A percentile compares a stretch with the other conserved stretches of the same genome.
These are phyloP conservation scores for Daubentonia madagascariensis DNA, from an alignment of 2,113 vertebrate genomes.

Conservation along the genomic window DNA sequence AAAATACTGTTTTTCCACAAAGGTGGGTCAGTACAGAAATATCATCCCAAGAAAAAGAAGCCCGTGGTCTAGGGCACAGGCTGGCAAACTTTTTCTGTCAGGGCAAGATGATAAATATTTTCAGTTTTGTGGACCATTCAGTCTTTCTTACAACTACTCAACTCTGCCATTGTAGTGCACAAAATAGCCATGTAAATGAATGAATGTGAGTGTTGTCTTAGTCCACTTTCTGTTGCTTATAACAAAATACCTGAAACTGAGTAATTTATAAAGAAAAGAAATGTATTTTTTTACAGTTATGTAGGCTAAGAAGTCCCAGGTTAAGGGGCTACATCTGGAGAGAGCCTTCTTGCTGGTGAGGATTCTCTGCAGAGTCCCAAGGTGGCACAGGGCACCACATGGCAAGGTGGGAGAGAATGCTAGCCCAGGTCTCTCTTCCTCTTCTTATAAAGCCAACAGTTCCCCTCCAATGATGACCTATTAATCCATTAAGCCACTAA, in stretches of 20 bases:
- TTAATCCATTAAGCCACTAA: background rate
- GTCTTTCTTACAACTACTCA: background rate
- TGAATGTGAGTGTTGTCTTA: fast-evolving
- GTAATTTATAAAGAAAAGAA: background rate
- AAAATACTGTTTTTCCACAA: background rate
- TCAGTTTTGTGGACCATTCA: background rate
- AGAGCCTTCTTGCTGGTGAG: background rate
- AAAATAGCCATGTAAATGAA: fast-evolving
- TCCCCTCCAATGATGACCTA: background rate
- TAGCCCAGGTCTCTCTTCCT: background rate
- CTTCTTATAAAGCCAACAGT: background rate
- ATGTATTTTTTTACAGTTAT: background rate
- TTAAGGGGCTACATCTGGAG: background rate
- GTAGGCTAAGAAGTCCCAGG: background rate
- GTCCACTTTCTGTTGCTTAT: background rate
- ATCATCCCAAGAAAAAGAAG: too few relatives aligned
- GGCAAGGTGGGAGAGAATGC: background rate
- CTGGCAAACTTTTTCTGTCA: background rate
- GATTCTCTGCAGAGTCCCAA: background rate
- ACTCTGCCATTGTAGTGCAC: fast-evolving
- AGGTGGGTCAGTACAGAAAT: background rate
- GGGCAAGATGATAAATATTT: background rate
- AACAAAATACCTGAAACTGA: background rate
- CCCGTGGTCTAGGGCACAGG: too few relatives aligned
- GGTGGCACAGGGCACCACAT: background rate